Conservation (phyloP, 2,888 invertebrate species). For the Nomada ferruginata region DNA sequence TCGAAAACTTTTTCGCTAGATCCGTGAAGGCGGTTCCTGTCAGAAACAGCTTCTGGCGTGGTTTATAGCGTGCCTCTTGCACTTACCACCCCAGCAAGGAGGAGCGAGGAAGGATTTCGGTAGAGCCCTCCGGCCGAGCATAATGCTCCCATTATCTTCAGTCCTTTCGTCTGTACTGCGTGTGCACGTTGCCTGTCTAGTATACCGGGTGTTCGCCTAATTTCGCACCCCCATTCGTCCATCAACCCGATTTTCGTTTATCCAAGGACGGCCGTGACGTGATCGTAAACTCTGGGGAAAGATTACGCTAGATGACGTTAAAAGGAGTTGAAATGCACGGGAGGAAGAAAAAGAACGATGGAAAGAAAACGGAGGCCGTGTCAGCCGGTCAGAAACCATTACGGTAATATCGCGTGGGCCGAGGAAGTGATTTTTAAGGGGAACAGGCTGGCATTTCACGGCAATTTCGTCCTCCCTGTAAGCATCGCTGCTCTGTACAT, state of each 20-base stretch:
- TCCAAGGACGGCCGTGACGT: constrained; percentile 51
- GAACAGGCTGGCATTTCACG: constrained; percentile 68
- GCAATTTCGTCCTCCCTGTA: constrained; percentile 72
- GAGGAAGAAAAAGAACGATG: not conserved
- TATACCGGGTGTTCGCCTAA: constrained; percentile 68
- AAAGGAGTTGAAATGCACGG: constrained; percentile 35
- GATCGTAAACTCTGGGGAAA: constrained; percentile 46
- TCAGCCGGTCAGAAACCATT: constrained; percentile 68
- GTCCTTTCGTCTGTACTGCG: constrained; percentile 69
- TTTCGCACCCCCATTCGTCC: constrained; percentile 36
- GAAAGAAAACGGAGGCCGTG: constrained; percentile 17
- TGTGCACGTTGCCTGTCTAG: constrained; percentile 54
- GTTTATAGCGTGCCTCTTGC: constrained; percentile 77
- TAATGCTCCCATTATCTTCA: constrained; percentile 80
- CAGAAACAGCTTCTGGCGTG: constrained; percentile 74
- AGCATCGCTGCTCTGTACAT: constrained; percentile 56
- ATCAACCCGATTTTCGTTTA: constrained; percentile 9
- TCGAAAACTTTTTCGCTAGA: constrained; percentile 61
- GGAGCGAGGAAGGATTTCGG: constrained; percentile 66
- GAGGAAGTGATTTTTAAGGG: constrained; percentile 77
- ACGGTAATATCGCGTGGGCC: constrained; percentile 70
- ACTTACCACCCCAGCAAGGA: constrained; percentile 65
- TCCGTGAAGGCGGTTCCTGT: constrained; percentile 68
- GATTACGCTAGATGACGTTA: constrained; percentile 16
- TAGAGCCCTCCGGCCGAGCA: constrained; percentile 68